phyloP scores from a whole-genome alignment of 2,888 invertebrate genomes.

The Dasysyrphus albostriatus region DNA sequence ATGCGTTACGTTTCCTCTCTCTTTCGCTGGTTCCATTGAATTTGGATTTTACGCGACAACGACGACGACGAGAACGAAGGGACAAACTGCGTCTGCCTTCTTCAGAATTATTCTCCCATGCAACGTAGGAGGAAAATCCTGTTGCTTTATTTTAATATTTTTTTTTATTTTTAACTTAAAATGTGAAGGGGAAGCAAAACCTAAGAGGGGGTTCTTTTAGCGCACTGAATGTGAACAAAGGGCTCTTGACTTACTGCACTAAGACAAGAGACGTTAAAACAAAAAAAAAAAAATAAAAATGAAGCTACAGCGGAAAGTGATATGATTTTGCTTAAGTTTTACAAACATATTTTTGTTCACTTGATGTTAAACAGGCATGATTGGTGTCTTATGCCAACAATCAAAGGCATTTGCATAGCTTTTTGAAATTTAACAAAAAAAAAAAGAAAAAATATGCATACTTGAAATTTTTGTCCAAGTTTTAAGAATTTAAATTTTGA shows the following conservation, averaged over 20 bases:
- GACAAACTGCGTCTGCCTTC: slow-evolving; percentile 60
- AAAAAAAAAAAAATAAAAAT: slow-evolving; percentile 15
- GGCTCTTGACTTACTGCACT: slow-evolving; percentile 48
- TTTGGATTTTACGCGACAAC: slow-evolving; percentile 63
- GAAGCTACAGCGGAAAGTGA: slow-evolving; percentile 36
- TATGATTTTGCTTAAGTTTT: slow-evolving; percentile 32
- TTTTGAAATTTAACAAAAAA: neutral
- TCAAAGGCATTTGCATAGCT: slow-evolving; percentile 20
- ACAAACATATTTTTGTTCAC: slow-evolving; percentile 3
- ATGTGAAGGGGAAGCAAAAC: slow-evolving; percentile 15
- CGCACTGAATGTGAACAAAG: neutral
- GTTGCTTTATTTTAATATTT: slow-evolving; percentile 46
- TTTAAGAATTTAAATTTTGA: neutral
- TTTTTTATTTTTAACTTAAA: slow-evolving; percentile 34
- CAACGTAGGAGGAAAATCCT: slow-evolving; percentile 10
- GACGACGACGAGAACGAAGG: slow-evolving; percentile 5
- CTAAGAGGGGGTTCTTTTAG: neutral
- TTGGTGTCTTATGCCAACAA: slow-evolving; percentile 39
- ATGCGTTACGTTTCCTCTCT: slow-evolving; percentile 55
- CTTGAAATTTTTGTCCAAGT: neutral
- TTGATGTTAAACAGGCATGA: slow-evolving; percentile 33
- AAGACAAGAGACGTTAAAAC: slow-evolving; percentile 14
- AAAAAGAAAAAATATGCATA: neutral
- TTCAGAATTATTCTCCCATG: slow-evolving; percentile 10
- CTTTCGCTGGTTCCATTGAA: slow-evolving; percentile 45